phyloP scores from a whole-genome alignment of 1,140 invertebrate genomes.

The Sycophaga agraensis region DNA sequence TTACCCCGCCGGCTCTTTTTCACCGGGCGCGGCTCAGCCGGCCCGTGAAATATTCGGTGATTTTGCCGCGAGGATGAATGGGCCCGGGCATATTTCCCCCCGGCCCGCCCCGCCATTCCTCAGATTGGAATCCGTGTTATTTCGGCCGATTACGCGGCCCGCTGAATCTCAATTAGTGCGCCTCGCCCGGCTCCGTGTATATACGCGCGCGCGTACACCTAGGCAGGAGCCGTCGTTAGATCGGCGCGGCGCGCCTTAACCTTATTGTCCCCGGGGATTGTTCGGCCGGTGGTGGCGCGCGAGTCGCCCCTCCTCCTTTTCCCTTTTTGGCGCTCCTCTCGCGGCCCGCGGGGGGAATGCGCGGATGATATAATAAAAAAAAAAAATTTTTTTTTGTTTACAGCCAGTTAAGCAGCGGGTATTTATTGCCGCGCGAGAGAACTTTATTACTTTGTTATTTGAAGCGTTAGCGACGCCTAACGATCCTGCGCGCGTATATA shows the following conservation, averaged over 20 bases:
- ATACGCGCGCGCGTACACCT: too few relatives aligned
- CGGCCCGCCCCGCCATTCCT: constrained; percentile 41
- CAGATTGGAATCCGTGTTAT: constrained; percentile 55
- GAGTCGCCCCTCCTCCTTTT: neutral
- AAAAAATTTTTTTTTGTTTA: too few relatives aligned
- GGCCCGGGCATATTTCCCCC: constrained; percentile 47
- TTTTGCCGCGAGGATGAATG: constrained; percentile 52
- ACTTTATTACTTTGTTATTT: constrained; percentile 15
- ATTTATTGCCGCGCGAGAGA: too few relatives aligned
- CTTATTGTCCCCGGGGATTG: too few relatives aligned
- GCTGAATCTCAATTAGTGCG: constrained; percentile 55
- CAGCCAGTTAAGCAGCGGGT: too few relatives aligned
- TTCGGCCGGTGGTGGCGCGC: too few relatives aligned
- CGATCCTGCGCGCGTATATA: neutral
- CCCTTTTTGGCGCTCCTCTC: too few relatives aligned
- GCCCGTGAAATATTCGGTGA: constrained; percentile 52
- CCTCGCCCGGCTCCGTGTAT: constrained; percentile 25
- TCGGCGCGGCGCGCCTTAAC: too few relatives aligned
- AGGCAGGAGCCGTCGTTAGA: too few relatives aligned
- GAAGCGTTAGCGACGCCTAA: constrained; percentile 3
- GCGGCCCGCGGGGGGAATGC: too few relatives aligned
- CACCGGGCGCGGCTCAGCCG: neutral
- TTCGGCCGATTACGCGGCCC: constrained; percentile 50
- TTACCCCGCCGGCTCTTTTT: neutral
- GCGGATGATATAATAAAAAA: too few relatives aligned